Conservation (phyloP, 2,113 vertebrate genomes). For the Connochaetes taurinus region DNA sequence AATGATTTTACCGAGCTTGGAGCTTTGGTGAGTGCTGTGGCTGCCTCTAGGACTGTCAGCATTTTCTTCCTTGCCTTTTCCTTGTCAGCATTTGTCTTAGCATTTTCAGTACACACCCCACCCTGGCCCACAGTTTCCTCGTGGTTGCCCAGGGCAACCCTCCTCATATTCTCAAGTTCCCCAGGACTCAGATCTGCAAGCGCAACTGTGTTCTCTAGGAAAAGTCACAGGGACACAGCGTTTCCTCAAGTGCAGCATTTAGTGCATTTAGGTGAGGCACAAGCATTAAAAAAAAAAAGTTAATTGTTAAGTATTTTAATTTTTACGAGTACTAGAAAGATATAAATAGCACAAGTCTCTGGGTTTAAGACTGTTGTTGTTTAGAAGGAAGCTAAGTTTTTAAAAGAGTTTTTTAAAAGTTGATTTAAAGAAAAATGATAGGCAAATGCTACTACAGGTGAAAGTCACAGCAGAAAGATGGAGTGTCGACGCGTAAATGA, state of each 20-base stretch:
- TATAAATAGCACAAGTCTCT: neutral
- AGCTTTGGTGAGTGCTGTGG: neutral
- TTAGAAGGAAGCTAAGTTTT: neutral
- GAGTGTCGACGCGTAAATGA: rapidly evolving
- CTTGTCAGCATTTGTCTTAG: neutral
- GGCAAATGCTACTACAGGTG: neutral
- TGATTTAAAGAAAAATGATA: neutral
- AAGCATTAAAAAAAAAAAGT: neutral
- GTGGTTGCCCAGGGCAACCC: neutral
- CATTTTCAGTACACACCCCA: neutral
- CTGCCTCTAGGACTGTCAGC: neutral
- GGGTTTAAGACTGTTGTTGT: neutral
- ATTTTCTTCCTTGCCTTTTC: neutral
- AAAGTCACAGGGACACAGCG: neutral
- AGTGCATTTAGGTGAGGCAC: neutral
- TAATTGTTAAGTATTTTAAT: neutral
- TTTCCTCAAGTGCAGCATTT: neutral
- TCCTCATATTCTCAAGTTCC: rapidly evolving
- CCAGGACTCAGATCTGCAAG: neutral
- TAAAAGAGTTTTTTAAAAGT: neutral
- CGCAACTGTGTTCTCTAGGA: neutral
- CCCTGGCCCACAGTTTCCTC: neutral
- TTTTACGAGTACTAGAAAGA: neutral
- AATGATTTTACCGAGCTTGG: rapidly evolving
- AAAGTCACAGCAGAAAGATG: neutral